These are phyloP conservation scores for Dryobota labecula DNA, from an alignment of 2,888 invertebrate species.

Conservation along the genomic window DNA sequence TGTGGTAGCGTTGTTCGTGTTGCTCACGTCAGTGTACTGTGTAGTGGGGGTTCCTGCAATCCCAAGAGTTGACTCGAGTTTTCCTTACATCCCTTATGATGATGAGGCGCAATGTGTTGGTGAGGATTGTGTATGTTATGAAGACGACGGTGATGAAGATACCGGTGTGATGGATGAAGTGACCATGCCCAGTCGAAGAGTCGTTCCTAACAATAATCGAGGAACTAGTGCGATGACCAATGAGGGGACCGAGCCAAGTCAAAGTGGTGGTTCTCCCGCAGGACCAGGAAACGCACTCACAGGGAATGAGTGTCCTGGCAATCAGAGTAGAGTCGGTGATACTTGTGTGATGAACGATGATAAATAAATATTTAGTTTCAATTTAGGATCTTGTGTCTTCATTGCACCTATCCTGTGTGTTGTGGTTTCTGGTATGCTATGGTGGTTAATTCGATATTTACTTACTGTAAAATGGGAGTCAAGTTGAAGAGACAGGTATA, in stretches of 20 bases:
- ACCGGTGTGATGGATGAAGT: background rate
- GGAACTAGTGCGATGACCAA: constrained; percentile 17
- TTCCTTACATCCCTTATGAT: constrained; percentile 27
- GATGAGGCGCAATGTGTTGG: constrained; percentile 21
- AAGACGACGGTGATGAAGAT: constrained; percentile 4
- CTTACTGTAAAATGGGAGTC: background rate
- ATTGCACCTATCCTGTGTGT: constrained; percentile 9
- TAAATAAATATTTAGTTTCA: constrained; percentile 30
- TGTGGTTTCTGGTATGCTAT: too few species aligned
- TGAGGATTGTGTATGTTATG: constrained; percentile 45
- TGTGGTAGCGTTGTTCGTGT: constrained; percentile 28
- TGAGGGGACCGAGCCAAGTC: background rate
- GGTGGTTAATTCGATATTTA: background rate
- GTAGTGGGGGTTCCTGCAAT: background rate
- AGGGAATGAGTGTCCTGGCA: constrained; percentile 5
- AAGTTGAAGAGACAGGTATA: background rate
- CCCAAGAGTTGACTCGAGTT: background rate
- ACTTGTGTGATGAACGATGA: constrained; percentile 29
- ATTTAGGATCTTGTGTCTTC: constrained; percentile 21
- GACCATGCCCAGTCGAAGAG: background rate
- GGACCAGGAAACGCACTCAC: constrained; percentile 18
- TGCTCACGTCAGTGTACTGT: constrained; percentile 27
- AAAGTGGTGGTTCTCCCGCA: accelerated
- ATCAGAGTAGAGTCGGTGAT: background rate
- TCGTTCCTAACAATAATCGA: background rate